Percentiles rank a stretch among this genome's conserved stretches.
Evolutionary conservation across 2,113 vertebrate species (phyloP).

Genomic region (Leucosticte australis): DNA sequence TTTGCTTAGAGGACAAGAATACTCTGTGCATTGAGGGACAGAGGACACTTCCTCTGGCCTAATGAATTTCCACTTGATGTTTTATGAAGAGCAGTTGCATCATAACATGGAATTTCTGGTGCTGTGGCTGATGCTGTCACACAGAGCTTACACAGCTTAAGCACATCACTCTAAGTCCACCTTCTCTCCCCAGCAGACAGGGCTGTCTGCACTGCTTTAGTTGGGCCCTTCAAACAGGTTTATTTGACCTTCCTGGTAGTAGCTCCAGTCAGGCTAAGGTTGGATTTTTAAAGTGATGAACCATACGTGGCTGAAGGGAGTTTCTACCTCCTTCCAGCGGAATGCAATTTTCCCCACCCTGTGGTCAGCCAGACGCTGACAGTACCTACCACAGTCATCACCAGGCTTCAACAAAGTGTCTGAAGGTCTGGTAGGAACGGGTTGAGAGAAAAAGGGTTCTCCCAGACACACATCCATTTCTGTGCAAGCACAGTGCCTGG

Average conservation of each 20-base stretch:
- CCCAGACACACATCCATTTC: not conserved
- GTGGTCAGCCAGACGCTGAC: not conserved
- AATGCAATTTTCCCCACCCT: fast-evolving
- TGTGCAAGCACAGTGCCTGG: not conserved
- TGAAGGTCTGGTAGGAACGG: not conserved
- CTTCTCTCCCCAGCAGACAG: not conserved
- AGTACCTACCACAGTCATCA: not conserved
- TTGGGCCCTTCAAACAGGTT: not conserved
- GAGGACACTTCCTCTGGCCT: not conserved
- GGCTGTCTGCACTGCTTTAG: not conserved
- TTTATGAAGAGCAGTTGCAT: not conserved
- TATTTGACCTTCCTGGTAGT: not conserved
- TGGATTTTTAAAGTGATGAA: not conserved
- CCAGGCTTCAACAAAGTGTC: not conserved
- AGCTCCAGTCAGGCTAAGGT: not conserved
- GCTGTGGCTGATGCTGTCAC: fast-evolving
- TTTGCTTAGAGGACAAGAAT: not conserved
- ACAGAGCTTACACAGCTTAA: not conserved
- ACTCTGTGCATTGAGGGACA: not conserved
- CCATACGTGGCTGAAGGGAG: fast-evolving
- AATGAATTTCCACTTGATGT: not conserved
- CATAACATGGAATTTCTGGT: not conserved
- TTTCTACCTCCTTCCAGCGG: not conserved
- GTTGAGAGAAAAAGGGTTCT: not conserved
- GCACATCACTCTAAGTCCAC: not conserved